Evolutionary conservation across 2,888 invertebrate species (phyloP).

Genomic region (Diadegma fenestrale): DNA sequence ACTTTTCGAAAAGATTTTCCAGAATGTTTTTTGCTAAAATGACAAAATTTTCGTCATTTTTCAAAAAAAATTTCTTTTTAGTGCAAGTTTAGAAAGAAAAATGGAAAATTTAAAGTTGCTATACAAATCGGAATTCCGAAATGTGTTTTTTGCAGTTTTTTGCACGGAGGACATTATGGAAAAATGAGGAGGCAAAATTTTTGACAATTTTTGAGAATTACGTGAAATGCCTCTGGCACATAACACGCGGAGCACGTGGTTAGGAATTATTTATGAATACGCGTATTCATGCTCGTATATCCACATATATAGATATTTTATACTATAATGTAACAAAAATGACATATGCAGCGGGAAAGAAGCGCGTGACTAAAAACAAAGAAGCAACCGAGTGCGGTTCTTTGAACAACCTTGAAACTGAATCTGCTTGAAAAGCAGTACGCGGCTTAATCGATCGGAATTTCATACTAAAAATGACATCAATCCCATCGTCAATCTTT

Average conservation of each 20-base stretch:
- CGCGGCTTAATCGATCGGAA: constrained; percentile 23
- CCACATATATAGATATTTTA: background rate
- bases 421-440: constrained; percentile 40
- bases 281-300: background rate
- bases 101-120: background rate
- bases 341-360: constrained; percentile 24
- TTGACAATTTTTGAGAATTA: background rate
- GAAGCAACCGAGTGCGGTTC: constrained; percentile 24
- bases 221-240: background rate
- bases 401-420: constrained; percentile 48
- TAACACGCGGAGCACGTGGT: constrained; percentile 14
- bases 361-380: constrained; percentile 38
- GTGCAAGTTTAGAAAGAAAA: background rate
- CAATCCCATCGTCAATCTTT: background rate
- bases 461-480: constrained; percentile 41
- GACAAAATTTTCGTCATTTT: no score
- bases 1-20: no score
- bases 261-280: constrained; percentile 9
- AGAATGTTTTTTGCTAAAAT: no score
- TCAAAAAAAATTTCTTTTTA: no score
- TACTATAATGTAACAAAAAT: constrained; percentile 10
- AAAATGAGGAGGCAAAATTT: background rate
- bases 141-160: no score
- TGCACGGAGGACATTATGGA: no score
- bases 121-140: background rate